A percentile compares a stretch with the other conserved stretches of the same genome.
These are phyloP conservation scores for Ectemnius lituratus DNA, from an alignment of 2,888 invertebrate species.

Conservation along the genomic window DNA sequence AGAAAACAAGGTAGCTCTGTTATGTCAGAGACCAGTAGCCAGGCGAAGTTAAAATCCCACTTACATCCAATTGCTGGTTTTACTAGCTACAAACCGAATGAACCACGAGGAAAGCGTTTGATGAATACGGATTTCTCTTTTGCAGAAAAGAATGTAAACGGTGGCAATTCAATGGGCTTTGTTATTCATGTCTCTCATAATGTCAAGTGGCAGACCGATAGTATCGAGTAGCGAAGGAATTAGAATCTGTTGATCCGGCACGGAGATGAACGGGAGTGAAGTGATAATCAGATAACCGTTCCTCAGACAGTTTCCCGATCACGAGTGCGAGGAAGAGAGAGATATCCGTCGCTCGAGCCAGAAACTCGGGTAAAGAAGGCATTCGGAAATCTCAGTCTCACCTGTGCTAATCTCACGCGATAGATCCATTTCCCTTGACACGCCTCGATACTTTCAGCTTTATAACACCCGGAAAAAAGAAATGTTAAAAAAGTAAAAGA, in stretches of 20 bases:
- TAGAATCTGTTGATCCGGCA: slow-evolving; percentile 1
- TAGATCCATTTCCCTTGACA: slow-evolving; percentile 27
- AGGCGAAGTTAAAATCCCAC: slow-evolving; percentile 40
- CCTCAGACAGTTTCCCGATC: slow-evolving; percentile 39
- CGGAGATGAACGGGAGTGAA: slow-evolving; percentile 35
- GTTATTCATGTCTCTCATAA: no score
- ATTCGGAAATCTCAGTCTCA: slow-evolving; percentile 47
- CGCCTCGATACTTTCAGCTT: slow-evolving; percentile 11
- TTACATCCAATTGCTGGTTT: slow-evolving; percentile 19
- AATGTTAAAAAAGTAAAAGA: background rate
- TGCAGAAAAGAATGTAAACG: no score
- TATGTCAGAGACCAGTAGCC: slow-evolving; percentile 36
- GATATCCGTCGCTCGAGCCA: background rate
- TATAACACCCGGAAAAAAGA: slow-evolving; percentile 12
- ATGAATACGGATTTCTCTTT: no score
- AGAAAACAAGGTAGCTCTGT: slow-evolving; percentile 33
- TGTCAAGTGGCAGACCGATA: no score
- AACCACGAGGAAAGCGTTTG: no score
- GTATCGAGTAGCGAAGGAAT: no score
- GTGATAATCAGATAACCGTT: slow-evolving; percentile 48
- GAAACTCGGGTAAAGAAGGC: slow-evolving; percentile 38
- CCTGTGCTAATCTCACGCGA: slow-evolving; percentile 29
- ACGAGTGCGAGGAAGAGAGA: background rate
- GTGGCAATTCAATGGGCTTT: no score
- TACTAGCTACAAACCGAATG: no score